phyloP scores from a whole-genome alignment of 2,888 invertebrate species.

The Yponomeuta cagnagella region DNA sequence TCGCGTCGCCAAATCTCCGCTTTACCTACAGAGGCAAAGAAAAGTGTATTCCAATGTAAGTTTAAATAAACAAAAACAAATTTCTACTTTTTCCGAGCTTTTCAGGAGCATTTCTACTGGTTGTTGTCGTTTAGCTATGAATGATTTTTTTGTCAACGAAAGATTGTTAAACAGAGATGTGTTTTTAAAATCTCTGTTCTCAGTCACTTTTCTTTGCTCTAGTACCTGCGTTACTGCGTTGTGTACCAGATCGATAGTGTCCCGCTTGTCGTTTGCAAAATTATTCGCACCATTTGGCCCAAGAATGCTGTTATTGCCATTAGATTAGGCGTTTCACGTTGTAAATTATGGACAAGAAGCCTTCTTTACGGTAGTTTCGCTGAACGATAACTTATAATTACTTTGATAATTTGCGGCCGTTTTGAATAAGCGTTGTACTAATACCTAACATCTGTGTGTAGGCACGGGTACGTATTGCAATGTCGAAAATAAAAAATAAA shows the following conservation, averaged over 20 bases:
- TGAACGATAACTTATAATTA: neutral
- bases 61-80: too few species aligned
- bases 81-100: too few species aligned
- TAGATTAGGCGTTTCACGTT: slow-evolving; percentile 41
- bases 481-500: too few species aligned
- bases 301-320: slow-evolving; percentile 55
- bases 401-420: too few species aligned
- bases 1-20: slow-evolving; percentile 3
- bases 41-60: neutral
- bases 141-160: too few species aligned
- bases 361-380: neutral
- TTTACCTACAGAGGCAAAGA: neutral
- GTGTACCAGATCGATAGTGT: slow-evolving; percentile 8
- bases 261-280: slow-evolving; percentile 32
- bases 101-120: too few species aligned
- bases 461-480: too few species aligned
- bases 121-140: too few species aligned
- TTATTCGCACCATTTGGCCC: slow-evolving; percentile 39
- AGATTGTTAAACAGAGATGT: too few species aligned
- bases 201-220: neutral
- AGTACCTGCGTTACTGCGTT: neutral
- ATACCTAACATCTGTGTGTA: too few species aligned
- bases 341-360: neutral
- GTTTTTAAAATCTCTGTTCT: neutral
- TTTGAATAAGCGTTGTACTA: too few species aligned